phyloP scores from a whole-genome alignment of 1,140 invertebrate species.

The Neodiprion pinetum region DNA sequence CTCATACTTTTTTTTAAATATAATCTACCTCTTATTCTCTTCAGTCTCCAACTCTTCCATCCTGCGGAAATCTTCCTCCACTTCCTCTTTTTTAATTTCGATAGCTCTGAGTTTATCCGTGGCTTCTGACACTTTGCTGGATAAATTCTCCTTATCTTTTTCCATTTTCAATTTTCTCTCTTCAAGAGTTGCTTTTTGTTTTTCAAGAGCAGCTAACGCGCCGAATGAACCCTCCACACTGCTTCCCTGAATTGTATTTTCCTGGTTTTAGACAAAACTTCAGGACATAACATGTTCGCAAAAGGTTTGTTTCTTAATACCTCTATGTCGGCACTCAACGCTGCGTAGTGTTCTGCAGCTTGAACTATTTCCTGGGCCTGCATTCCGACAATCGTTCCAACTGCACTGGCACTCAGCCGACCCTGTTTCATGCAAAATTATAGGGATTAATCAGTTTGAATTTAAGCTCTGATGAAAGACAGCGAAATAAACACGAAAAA shows the following conservation, averaged over 20 bases:
- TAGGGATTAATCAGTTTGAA: not conserved
- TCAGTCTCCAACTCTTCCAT: conserved; percentile 60
- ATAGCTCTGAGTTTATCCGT: conserved; percentile 41
- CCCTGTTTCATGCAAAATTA: conserved; percentile 30
- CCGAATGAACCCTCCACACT: conserved; percentile 21
- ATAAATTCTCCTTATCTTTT: conserved; percentile 51
- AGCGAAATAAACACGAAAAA: not conserved
- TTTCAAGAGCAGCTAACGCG: conserved; percentile 57
- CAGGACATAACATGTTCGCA: not conserved
- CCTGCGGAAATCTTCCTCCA: conserved; percentile 52
- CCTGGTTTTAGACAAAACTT: not conserved
- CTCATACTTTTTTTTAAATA: conserved; percentile 9
- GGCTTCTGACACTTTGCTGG: conserved; percentile 43
- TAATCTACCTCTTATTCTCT: conserved; percentile 60
- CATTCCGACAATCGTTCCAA: conserved; percentile 61
- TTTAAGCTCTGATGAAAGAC: not conserved
- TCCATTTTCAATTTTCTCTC: conserved; percentile 56
- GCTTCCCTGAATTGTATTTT: conserved; percentile 12
- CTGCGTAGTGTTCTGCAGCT: conserved; percentile 65
- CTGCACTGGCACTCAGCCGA: conserved; percentile 50
- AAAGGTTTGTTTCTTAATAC: not conserved
- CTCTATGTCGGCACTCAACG: not conserved
- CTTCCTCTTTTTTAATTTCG: conserved; percentile 32
- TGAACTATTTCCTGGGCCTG: conserved; percentile 64
- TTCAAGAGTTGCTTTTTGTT: conserved; percentile 62